Evolutionary conservation across 1,140 invertebrate species (phyloP), one percentile per base, ranked within the genome.

Genomic region (Panulirus ornatus): DNA sequence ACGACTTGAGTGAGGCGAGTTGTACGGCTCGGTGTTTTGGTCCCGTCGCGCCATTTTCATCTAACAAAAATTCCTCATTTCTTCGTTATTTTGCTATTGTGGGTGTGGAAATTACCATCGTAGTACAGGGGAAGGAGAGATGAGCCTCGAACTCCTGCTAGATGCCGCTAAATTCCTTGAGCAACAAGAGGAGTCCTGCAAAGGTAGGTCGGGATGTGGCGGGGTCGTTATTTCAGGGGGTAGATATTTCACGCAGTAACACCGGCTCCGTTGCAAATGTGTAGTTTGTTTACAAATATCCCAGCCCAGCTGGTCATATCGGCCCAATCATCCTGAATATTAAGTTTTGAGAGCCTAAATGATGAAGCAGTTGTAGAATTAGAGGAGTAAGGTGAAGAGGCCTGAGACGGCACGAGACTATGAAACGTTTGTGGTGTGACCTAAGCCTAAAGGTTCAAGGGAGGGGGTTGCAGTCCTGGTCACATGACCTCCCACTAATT

Each of bases 141-240:
- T 89, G 87, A 89, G 87, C 87, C 87, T 89, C 51, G 87, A 89
- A 89, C 87, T 89, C 79, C 81, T 89, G 47, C 44, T 89, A 89
- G 79, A 89, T 54, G 87, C 87, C n/a, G 87, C 87, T 19, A 89
- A 89, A 83, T 89, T 81, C 79, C 70, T 89, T 79, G 87, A 89
- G 70, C 87, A 89, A 73, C 87, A 89, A 84, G 87, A 89, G 70
- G 84, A 87, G 54, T 79, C 84, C 19, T 76, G 84, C 54, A 87
- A 87, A 87, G 84, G 84, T 87, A 87, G 76, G 79, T 34, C n/a
- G 79, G 58, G 42, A 75, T 66, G 44, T 54, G 66, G 79, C 54
- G 66, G 79, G 81, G 79, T 81, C 70, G 63, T 30, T 79, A 79
- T 82, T 76, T 82, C 51, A 83, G 87, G 87, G 87, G 87, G 79